Evolutionary conservation across 2,888 invertebrate species (phyloP).

Genomic region (Drosophila melanocephala): DNA sequence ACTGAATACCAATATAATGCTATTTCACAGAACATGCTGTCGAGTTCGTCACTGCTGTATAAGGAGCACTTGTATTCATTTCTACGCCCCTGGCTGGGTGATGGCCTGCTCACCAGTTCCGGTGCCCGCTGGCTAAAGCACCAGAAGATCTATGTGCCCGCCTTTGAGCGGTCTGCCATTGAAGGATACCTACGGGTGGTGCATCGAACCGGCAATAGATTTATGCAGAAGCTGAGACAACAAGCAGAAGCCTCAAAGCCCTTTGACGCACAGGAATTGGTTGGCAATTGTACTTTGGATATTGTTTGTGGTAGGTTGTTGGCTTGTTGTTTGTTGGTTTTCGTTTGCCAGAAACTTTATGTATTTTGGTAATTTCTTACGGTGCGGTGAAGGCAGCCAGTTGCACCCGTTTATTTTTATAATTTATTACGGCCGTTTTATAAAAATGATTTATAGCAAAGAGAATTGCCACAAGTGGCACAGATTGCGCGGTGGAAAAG

Average conservation of each 20-base stretch:
- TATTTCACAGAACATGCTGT: constrained; percentile 72
- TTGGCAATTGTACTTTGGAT: constrained; percentile 86
- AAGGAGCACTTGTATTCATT: constrained; percentile 86
- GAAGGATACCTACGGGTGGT: constrained; percentile 83
- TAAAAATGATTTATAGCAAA: constrained; percentile 61
- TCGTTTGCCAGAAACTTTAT: constrained; percentile 48
- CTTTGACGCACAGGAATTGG: constrained; percentile 86
- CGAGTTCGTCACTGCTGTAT: constrained; percentile 85
- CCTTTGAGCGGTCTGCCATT: constrained; percentile 84
- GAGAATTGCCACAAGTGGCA: constrained; percentile 62
- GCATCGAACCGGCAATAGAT: constrained; percentile 85
- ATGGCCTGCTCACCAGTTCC: constrained; percentile 86
- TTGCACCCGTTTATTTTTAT: constrained; percentile 56
- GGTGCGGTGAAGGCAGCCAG: constrained; percentile 24
- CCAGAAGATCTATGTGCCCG: constrained; percentile 86
- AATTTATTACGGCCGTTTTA: constrained; percentile 71
- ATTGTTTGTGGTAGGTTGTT: constrained; percentile 82
- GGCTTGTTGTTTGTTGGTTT: not conserved
- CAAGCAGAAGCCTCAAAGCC: constrained; percentile 36
- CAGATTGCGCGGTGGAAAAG: constrained; percentile 51
- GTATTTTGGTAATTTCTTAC: constrained; percentile 22
- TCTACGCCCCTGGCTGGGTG: constrained; percentile 86
- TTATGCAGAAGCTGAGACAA: constrained; percentile 83
- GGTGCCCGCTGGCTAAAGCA: constrained; percentile 86
- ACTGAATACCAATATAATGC: not conserved